A percentile compares a stretch with the other conserved stretches of the same genome.
phyloP scores from a whole-genome alignment of 2,888 invertebrate species.

The Epinotia nisella region DNA sequence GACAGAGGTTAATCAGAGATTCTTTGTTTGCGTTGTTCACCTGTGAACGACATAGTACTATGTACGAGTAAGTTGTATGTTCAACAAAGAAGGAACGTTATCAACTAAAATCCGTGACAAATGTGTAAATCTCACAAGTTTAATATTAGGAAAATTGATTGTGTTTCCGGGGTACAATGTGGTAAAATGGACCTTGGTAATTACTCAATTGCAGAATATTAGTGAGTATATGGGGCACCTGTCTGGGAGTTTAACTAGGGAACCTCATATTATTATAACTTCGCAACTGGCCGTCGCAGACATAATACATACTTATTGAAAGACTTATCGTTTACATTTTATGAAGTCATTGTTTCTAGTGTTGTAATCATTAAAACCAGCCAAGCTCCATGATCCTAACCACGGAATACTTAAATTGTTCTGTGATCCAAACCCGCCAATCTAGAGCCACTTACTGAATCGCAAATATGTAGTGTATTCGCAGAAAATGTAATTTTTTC shows the following conservation, averaged over 20 bases:
- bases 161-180: not conserved
- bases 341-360: not conserved
- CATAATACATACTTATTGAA: not conserved
- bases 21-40: slow-evolving; percentile 7
- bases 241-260: not conserved
- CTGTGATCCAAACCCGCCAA: too few relatives aligned
- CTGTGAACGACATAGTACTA: slow-evolving; percentile 6
- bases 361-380: not conserved
- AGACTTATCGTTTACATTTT: not conserved
- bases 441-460: not conserved
- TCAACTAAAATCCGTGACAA: not conserved
- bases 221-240: not conserved
- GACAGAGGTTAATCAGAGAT: slow-evolving; percentile 17
- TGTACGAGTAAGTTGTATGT: not conserved
- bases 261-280: not conserved
- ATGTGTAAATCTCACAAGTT: not conserved
- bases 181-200: not conserved
- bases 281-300: not conserved
- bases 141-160: not conserved
- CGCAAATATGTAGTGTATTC: not conserved
- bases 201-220: too few relatives aligned
- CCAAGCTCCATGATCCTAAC: too few relatives aligned
- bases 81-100: slow-evolving; percentile 3
- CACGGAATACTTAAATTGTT: too few relatives aligned
- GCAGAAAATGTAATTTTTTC: slow-evolving; percentile 29